Base-by-base conservation (phyloP, 35 echinoderm and acorn worm species). In the Holothuria glaberrima region DNA sequence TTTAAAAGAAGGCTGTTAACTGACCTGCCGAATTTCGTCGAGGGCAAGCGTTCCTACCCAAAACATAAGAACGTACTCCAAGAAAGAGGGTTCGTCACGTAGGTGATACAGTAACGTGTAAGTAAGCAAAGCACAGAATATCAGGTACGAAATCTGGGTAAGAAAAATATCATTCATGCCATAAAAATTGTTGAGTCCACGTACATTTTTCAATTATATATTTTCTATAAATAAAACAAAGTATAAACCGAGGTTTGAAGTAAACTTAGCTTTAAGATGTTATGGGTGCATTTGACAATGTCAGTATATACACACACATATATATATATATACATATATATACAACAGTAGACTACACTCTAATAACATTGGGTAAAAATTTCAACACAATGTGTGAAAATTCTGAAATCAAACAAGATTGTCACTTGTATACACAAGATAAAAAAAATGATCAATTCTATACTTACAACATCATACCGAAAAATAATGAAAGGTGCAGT, bases 21-120 rank as follows among this genome's bases (percentile, higher is more conserved):
- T 50, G 28, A 96, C 94, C 88, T 96, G 88, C 87, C 94, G 59
- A 25, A 96, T 58, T 52, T 89, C 72, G 32, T 96, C 94, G 31
- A 84, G 67, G 6, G 65, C 19, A 1, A 96, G 44, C n/a, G 94
- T 93, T 32, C 65, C 66, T 22, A 96, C 72, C 94, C 94, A 96
- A 22, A 84, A 74, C 6, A 88, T 86, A 0, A 96, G 74, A 6
- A 93, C 52, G 66, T 87, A 90, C 63, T 93, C 91, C 24, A 73
- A 27, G 0, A 19, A 30, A 0, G 91, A 82, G 6, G 59, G 86
- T 4, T 68, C 32, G 0, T 68, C 14, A 14, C 92, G 20, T 31
- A 82, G 93, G 19, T 93, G 72, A 28, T 48, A 46, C 16, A 96
- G 62, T 7, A 96, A 29, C 20, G 93, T 86, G 69, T 93, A 93